Evolutionary conservation across 2,888 invertebrate genomes (phyloP), one percentile per base, ranked within the genome.

Genomic region (Leptopilina syphax): DNA sequence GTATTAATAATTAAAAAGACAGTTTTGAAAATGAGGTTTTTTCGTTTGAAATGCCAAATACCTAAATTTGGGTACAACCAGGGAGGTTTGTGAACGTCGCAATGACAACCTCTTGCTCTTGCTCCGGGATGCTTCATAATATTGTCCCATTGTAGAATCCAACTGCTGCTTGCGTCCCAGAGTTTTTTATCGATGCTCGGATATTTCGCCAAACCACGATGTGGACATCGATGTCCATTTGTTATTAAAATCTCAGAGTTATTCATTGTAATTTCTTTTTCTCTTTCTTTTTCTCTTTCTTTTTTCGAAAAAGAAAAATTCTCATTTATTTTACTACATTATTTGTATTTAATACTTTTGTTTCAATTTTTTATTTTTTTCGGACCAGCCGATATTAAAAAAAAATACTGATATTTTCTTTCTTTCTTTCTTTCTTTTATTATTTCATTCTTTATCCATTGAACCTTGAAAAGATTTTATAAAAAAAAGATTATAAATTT

Each of bases 101-200:
- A 92, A 79, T 90, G 91, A 83, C 93, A 93, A 70, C 93, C 93
- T 81, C 92, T 89, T 60, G 92, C 90, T 76, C 92, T 88, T 12
- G 92, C 92, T 63, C 92, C 92, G 3, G 93, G 92, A 86, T 93
- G 92, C 80, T 92, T 93, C 63, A 93, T 91, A 83, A 93, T 92
- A 86, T 93, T 93, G 88, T 93, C 93, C 91, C 93, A 93, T 81
- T 93, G 92, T 65, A 93, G 89, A 78, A 93, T 93, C 93, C 93
- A 93, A 79, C 90, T 92, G 84, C 92, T 91, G 85, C 93, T 93
- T 5, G 91, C 89, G 80, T 92, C 93, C 93, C 93, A 93, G 77
- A 92, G 86, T 79, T 89, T 88, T 83, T 91, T 90, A 86, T 92
- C 92, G 78, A 91, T 87, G 80, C 92, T 92, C n/a, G 91, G 91